phyloP scores from a whole-genome alignment of 1,140 invertebrate species.

The Panagrolaimus sp. region DNA sequence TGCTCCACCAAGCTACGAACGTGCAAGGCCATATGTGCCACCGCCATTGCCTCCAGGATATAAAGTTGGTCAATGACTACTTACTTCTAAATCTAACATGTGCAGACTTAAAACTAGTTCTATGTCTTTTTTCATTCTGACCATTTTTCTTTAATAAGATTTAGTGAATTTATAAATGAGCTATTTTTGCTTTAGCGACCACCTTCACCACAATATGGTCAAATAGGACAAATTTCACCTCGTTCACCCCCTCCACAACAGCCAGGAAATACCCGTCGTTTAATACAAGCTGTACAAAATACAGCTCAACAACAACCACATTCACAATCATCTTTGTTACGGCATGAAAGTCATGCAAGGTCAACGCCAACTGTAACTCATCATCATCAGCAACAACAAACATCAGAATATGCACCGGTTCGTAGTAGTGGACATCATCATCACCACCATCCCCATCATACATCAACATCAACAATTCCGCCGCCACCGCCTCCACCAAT shows the following conservation, averaged over 20 bases:
- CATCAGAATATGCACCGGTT: conserved; percentile 11
- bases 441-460: conserved; percentile 3
- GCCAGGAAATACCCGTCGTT: conserved; percentile 32
- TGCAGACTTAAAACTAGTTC: not conserved
- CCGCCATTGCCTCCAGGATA: conserved; percentile 49
- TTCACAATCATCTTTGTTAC: conserved; percentile 21
- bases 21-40: conserved; percentile 48
- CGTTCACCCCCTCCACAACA: conserved; percentile 33
- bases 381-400: no score
- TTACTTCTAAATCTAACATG: not conserved
- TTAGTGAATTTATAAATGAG: not conserved
- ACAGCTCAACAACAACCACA: conserved; percentile 28
- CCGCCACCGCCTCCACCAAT: conserved; percentile 3
- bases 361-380: not conserved
- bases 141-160: not conserved
- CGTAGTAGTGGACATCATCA: not conserved
- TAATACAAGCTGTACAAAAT: conserved; percentile 33
- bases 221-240: conserved; percentile 7
- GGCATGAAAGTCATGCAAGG: conserved; percentile 17
- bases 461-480: not conserved
- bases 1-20: conserved; percentile 49
- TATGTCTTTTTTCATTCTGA: not conserved
- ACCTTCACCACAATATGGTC: conserved; percentile 17
- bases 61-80: conserved; percentile 28
- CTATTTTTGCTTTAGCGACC: conserved; percentile 15